These are phyloP conservation scores for Dendrophyllia cribrosa DNA, from an alignment of 64 coral and sea anemone species.

Conservation along the genomic window DNA sequence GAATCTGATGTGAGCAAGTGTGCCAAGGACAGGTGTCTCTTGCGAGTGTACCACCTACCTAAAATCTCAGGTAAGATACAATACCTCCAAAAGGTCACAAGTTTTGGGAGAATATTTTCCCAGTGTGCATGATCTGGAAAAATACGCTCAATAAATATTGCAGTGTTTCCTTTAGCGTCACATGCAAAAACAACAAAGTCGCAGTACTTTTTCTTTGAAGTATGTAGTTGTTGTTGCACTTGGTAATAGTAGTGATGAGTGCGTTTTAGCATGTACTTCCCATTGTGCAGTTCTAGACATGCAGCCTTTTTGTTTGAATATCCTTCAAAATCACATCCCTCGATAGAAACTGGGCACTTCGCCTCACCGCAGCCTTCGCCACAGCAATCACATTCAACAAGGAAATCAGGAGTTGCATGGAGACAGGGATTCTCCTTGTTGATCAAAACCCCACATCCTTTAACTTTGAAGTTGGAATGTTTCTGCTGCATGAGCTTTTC, in stretches of 20 bases:
- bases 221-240: slow-evolving; percentile 35
- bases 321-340: slow-evolving; percentile 39
- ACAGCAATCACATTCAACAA: slow-evolving; percentile 41
- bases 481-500: not conserved
- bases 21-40: slow-evolving; percentile 4
- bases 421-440: slow-evolving; percentile 44
- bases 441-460: slow-evolving; percentile 41
- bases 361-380: slow-evolving; percentile 56
- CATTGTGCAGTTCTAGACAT: slow-evolving; percentile 53
- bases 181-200: slow-evolving; percentile 65
- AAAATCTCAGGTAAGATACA: slow-evolving; percentile 60
- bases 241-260: slow-evolving; percentile 43
- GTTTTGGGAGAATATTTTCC: slow-evolving; percentile 16
- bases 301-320: slow-evolving; percentile 30
- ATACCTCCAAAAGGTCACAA: slow-evolving; percentile 37
- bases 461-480: slow-evolving; percentile 51
- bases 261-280: slow-evolving; percentile 22
- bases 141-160: not conserved
- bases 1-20: not conserved
- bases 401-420: slow-evolving; percentile 64
- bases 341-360: slow-evolving; percentile 42
- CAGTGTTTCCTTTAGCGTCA: not conserved
- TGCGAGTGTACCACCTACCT: slow-evolving; percentile 51
- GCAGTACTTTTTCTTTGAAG: not conserved
- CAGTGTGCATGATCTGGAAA: slow-evolving; percentile 14